Conservation (phyloP, 2,113 vertebrate species). For the Buteo buteo region DNA sequence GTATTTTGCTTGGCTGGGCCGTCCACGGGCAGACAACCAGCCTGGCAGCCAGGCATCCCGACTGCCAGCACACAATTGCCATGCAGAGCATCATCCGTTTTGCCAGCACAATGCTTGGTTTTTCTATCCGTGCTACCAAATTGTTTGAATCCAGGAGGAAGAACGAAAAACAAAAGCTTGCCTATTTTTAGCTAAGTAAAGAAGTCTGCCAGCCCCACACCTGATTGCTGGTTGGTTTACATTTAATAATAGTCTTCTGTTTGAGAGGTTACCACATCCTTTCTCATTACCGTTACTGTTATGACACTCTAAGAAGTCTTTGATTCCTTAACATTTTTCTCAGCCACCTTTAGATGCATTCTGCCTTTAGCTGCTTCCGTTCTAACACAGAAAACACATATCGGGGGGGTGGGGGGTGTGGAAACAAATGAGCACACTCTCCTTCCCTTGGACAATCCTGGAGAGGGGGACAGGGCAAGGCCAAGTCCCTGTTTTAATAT, state of each 20-base stretch:
- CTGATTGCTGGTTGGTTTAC: background rate
- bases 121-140: background rate
- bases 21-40: background rate
- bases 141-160: background rate
- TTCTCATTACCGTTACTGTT: constrained; percentile 73
- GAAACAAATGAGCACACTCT: background rate
- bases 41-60: background rate
- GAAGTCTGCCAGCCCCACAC: background rate
- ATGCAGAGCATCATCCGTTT: rapidly evolving
- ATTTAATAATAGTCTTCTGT: background rate
- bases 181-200: background rate
- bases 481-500: background rate
- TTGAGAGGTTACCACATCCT: constrained; percentile 61
- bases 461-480: background rate
- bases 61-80: background rate
- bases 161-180: background rate
- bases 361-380: background rate
- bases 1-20: background rate
- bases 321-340: constrained; percentile 45
- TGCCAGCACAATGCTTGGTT: background rate
- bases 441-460: background rate
- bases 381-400: background rate
- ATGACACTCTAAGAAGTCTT: constrained; percentile 60
- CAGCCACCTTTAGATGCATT: background rate
- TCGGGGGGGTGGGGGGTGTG: too few species aligned